phyloP scores from a whole-genome alignment of 1,140 invertebrate genomes.

The Stegodyphus dumicola region DNA sequence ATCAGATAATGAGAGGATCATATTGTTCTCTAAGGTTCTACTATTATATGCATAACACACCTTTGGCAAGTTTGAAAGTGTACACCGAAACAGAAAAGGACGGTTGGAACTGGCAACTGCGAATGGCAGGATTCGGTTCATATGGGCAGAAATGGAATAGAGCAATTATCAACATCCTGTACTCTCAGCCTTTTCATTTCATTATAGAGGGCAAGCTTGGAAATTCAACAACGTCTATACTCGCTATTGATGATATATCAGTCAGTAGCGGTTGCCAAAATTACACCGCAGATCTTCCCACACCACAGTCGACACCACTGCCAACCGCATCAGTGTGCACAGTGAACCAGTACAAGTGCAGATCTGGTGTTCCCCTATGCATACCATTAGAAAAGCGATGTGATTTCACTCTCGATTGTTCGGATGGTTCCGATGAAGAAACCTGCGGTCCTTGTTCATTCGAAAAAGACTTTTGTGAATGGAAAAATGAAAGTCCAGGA shows the following conservation, averaged over 20 bases:
- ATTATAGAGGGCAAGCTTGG: conserved; percentile 57
- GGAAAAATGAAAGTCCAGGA: conserved; percentile 44
- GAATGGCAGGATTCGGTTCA: conserved; percentile 23
- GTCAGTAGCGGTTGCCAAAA: conserved; percentile 29
- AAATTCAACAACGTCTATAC: not conserved
- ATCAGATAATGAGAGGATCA: not conserved
- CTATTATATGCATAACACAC: conserved; percentile 54
- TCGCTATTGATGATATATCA: conserved; percentile 60
- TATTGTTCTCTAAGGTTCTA: conserved; percentile 55
- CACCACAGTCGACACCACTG: conserved; percentile 27
- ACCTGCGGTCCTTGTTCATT: conserved; percentile 54
- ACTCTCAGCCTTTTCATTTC: conserved; percentile 46
- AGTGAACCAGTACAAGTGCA: conserved; percentile 42
- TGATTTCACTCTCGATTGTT: conserved; percentile 51
- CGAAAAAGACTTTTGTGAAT: conserved; percentile 41
- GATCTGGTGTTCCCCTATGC: conserved; percentile 25
- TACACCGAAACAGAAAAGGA: conserved; percentile 55
- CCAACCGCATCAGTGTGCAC: conserved; percentile 44
- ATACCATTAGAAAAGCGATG: conserved; percentile 46
- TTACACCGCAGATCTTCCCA: conserved; percentile 26
- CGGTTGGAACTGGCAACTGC: conserved; percentile 32
- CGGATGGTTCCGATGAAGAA: conserved; percentile 56
- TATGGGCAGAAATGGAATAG: conserved; percentile 50
- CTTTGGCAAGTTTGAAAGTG: conserved; percentile 21
- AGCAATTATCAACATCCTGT: conserved; percentile 19